Percentiles rank a stretch among this genome's conserved stretches.
These are phyloP conservation scores for Anser brachyrhynchus DNA, from an alignment of 2,113 vertebrate species.

Conservation along the genomic window DNA sequence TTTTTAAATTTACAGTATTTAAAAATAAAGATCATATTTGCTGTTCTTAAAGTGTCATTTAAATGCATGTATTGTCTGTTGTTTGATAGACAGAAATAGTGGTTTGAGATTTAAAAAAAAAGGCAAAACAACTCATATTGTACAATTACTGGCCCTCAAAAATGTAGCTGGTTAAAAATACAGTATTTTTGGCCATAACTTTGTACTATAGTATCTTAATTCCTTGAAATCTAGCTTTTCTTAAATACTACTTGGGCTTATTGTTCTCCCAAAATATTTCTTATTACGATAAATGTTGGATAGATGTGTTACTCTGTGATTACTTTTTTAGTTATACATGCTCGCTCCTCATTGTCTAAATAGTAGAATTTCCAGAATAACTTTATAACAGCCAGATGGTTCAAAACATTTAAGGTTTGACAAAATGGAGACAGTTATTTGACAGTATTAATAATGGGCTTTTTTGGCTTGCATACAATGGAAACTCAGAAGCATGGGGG, in stretches of 20 bases:
- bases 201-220: conserved; percentile 71
- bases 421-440: not conserved
- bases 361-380: not conserved
- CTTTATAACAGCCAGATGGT: not conserved
- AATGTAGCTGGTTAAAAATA: conserved; percentile 79
- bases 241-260: conserved; percentile 46
- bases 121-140: conserved; percentile 10
- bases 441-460: not conserved
- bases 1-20: conserved; percentile 79
- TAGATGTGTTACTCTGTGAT: not conserved
- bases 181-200: conserved; percentile 76
- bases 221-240: conserved; percentile 70
- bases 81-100: conserved; percentile 66
- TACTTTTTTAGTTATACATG: not conserved
- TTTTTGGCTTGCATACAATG: not conserved
- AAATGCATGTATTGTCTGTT: conserved; percentile 79
- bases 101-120: conserved; percentile 13
- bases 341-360: conserved; percentile 16
- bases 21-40: conserved; percentile 76
- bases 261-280: conserved; percentile 18
- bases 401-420: not conserved
- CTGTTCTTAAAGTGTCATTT: conserved; percentile 77
- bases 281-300: not conserved
- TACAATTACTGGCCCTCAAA: conserved; percentile 71
- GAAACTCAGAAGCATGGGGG: not conserved